Base-by-base conservation (phyloP, 2,888 invertebrate species). In the Morinoia aosen region DNA sequence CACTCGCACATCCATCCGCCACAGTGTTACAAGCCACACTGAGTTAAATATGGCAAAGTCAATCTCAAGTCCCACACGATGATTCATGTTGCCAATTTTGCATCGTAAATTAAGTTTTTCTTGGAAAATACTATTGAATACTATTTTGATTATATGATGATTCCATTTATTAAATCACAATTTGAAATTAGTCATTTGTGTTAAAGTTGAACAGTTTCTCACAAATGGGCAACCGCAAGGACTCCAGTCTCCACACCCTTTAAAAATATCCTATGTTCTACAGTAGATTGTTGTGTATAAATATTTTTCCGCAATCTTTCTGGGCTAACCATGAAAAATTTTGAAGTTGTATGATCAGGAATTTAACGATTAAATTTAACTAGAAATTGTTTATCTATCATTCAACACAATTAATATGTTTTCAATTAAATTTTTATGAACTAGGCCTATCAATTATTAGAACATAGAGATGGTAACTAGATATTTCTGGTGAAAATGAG, bases 41-140 rank as follows among this genome's bases (percentile, higher is more conserved):
- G 33, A 90, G 48, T 39, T 90, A 90, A 90, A 90, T 40, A 90
- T 90, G 90, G 48, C 39, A 5, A 90, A 90, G 90, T 40, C 16
- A 90, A 90, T 40, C 39, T 90, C 61, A 40, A 40, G 90, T 90
- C 48, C 90, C 90, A 90, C 90, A 90, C 48, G 39, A 90, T 90
- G 90, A 90, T 48, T 90, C 90, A 90, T 48, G 90, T 90, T 90
- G 48, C 90, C 40, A 40, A 90, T 90, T 90, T 90, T 40, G 40
- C 48, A 48, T 40, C 14, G 48, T 90, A 39, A 90, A 40, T 90
- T 90, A 39, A 90, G 39, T 5, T 90, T 40, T 40, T 90, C 33
- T 76, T 76, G 8, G 25, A 76, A 25, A 76, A 14, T 25, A 25
- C 10, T 33, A 33, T 76, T 76, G 25, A 61, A 76, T 12, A 33